Percentiles rank a stretch among this genome's conserved stretches.
Conservation (phyloP, 2,888 invertebrate genomes). For the Apodemia zela region DNA sequence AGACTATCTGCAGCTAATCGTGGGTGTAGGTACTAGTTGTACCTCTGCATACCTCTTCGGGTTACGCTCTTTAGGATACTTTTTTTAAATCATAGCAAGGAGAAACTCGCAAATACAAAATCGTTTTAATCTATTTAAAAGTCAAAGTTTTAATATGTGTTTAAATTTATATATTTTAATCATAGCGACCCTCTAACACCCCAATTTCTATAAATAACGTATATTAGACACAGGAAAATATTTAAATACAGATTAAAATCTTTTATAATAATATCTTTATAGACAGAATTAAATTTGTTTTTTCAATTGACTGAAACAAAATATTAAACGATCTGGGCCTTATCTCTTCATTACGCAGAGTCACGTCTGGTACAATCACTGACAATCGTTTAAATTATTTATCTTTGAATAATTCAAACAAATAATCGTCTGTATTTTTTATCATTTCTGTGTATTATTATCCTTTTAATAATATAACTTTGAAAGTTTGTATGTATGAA, state of each 20-base stretch:
- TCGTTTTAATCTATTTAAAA: too few relatives aligned
- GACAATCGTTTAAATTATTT: slow-evolving; percentile 26
- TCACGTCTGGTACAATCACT: slow-evolving; percentile 59
- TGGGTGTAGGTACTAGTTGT: too few relatives aligned
- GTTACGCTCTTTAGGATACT: too few relatives aligned
- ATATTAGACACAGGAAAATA: slow-evolving; percentile 43
- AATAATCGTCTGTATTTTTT: not conserved
- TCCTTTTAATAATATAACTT: too few relatives aligned
- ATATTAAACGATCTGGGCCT: slow-evolving; percentile 66
- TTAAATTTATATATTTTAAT: too few relatives aligned
- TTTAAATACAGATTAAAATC: slow-evolving; percentile 53
- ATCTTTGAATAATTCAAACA: not conserved
- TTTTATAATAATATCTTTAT: slow-evolving; percentile 72
- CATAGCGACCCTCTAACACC: slow-evolving; percentile 23
- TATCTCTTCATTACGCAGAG: slow-evolving; percentile 56
- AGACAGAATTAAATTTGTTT: slow-evolving; percentile 68
- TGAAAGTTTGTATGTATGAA: too few relatives aligned
- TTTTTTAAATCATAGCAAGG: too few relatives aligned
- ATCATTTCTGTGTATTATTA: too few relatives aligned
- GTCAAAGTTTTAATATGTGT: too few relatives aligned
- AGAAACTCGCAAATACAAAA: too few relatives aligned
- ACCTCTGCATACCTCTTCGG: too few relatives aligned
- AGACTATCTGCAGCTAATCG: too few relatives aligned
- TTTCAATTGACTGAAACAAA: slow-evolving; percentile 65
- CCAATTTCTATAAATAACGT: slow-evolving; percentile 37